These are phyloP conservation scores for Ormyrus nitidulus DNA, from an alignment of 2,888 invertebrate species.

Conservation along the genomic window DNA sequence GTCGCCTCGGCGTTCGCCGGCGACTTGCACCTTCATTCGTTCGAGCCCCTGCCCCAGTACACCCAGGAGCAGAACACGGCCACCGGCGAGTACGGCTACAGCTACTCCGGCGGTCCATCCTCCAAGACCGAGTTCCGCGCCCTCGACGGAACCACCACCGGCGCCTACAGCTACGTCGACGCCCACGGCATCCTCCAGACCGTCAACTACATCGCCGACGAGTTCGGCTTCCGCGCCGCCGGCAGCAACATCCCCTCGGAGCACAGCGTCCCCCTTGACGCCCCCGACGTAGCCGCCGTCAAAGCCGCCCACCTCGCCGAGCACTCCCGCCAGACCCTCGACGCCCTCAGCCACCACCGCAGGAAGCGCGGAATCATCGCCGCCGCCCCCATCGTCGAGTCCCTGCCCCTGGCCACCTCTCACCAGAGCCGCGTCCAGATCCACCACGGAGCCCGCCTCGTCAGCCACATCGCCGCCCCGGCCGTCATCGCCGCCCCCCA, in stretches of 20 bases:
- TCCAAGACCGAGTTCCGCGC: conserved; percentile 81
- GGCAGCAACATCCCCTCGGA: conserved; percentile 47
- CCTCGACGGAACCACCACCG: conserved; percentile 80
- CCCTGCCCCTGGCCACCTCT: conserved; percentile 59
- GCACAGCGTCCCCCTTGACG: conserved; percentile 35
- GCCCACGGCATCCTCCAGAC: conserved; percentile 81
- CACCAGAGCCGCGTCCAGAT: conserved; percentile 62
- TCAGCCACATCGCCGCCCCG: not conserved
- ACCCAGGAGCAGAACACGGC: conserved; percentile 80
- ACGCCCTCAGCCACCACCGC: conserved; percentile 42
- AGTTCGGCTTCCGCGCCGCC: conserved; percentile 79
- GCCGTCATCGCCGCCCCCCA: not conserved
- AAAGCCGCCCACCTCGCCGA: no score
- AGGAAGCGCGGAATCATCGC: conserved; percentile 56
- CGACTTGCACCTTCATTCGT: not conserved
- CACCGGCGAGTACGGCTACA: conserved; percentile 78
- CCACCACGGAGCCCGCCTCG: conserved; percentile 54
- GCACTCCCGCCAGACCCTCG: no score
- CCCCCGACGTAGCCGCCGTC: conserved; percentile 19
- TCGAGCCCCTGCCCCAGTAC: conserved; percentile 67
- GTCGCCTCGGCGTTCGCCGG: conserved; percentile 43
- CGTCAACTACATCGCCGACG: conserved; percentile 81
- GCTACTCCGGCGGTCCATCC: conserved; percentile 81
- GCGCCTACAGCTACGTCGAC: conserved; percentile 83
- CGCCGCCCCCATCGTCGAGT: not conserved